Base-by-base conservation (phyloP, 1,140 invertebrate genomes). In the Aphelenchoides avenae region DNA sequence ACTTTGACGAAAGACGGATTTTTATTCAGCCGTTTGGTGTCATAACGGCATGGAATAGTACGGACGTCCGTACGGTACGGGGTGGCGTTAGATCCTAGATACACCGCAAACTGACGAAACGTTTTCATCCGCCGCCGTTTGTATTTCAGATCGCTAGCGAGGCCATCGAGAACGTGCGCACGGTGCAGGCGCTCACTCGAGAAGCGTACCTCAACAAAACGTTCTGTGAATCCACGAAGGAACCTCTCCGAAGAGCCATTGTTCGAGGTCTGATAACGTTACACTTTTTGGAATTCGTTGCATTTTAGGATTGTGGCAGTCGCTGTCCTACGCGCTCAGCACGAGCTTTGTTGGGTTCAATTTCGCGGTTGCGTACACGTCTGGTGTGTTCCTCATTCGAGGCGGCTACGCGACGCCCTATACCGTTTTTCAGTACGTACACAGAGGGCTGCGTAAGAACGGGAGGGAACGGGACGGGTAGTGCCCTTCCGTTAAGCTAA, bases 161-260 rank as follows among this genome's bases (percentile, higher is more conserved):
- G 48, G 36, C 52, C 11, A 54, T 54, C 20, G 39, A 47, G 48
- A 54, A 54, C 37, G 52, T 54, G 24, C 34, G 37, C 11, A 54
- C 52, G 37, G 52, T 54, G 11, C 52, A 54, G 36, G 40, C 52
- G 20, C 29, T 54, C n/a, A 39, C 52, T 18, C 31, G 52, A 20
- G 41, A 54, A 29, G 15, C 9, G n/a, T 27, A 24, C 18, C 29
- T 54, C 24, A 46, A 40, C 37, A 34, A n/a, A 6, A 47, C 30
- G 13, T 54, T 52, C 26, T 54, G 52, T 31, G 41, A 50, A 5
- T 24, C 52, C 22, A 46, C 41, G 9, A 30, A 11, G 7, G 20
- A 20, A 1, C 52, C 52, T 27, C 41, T 46, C 37, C 2, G 27
- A 49, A 20, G 34, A 2, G 52, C 52, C n/a, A 48, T 49, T 9